Conservation (phyloP, 1,140 invertebrate genomes). For the Uloborus diversus region DNA sequence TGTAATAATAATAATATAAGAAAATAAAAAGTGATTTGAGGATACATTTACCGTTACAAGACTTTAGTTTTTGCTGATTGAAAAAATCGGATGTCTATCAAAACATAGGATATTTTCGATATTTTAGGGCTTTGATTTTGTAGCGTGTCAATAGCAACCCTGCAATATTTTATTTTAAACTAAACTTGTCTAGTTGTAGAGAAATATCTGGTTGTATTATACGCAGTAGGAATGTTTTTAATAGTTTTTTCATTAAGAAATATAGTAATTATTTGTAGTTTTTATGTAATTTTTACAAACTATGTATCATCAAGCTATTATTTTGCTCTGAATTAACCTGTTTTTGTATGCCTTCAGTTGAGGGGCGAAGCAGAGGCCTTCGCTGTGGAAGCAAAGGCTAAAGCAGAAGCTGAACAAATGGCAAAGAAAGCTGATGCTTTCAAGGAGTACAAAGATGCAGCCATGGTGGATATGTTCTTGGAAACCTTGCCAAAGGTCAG, state of each 20-base stretch:
- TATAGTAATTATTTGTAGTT: not conserved
- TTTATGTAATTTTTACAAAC: too few relatives aligned
- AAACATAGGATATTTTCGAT: too few relatives aligned
- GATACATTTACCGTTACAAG: too few relatives aligned
- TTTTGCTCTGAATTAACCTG: not conserved
- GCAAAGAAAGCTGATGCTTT: conserved; percentile 95
- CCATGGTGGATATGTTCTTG: conserved; percentile 97
- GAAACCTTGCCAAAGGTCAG: conserved; percentile 93
- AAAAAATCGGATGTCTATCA: too few relatives aligned
- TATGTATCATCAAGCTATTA: not conserved
- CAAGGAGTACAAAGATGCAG: conserved; percentile 94
- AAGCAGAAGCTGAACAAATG: conserved; percentile 96
- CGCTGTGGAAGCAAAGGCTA: conserved; percentile 91
- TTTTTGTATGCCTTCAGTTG: conserved; percentile 60
- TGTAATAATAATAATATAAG: too few relatives aligned
- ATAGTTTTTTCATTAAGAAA: not conserved
- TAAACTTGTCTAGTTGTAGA: too few relatives aligned
- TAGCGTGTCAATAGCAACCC: too few relatives aligned
- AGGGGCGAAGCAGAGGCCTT: conserved; percentile 91
- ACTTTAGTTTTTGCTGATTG: too few relatives aligned
- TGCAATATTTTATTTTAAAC: too few relatives aligned
- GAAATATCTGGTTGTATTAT: not conserved
- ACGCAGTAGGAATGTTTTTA: not conserved
- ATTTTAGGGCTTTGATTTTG: too few relatives aligned
- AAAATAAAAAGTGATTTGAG: too few relatives aligned